Evolutionary conservation across 2,797 vertebrate species (phyloP), one percentile per base, ranked within the genome.

Genomic region (Syngnathus acus): DNA sequence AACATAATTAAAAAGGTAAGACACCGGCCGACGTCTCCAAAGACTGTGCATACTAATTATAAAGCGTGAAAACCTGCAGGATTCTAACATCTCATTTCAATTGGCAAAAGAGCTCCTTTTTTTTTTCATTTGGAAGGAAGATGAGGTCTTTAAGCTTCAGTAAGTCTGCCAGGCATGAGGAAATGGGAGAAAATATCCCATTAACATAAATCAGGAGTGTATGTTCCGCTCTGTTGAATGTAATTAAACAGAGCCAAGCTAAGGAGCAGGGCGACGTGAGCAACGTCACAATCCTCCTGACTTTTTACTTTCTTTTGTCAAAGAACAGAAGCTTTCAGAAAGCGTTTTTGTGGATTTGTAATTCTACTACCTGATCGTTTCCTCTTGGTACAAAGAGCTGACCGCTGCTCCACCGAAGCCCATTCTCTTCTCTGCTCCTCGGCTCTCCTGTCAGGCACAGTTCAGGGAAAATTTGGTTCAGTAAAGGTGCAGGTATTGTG

Each of bases 351-450:
- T 47, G 42, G 13, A 62, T 45, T 47, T 45, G 21, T 26, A 43
- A 62, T 62, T 43, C 67, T 81, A 75, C 86, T 92, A 98, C 97
- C 96, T 95, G 91, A 99, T 96, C 68, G 83, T 95, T 89, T 98
- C 97, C 87, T 97, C 94, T 76, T 97, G 94, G 87, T 97, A 98
- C 4, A 99, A 88, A 26, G 91, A 97, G 91, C 97, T 99, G 87
- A 99, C 85, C 48, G 95, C 92, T 54, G 95, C 94, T 47, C 95
- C 95, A 75, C 96, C 95, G 66, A 98, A 97, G 1, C 89, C 89
- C 10, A 82, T 85, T 86, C 91, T 92, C 75, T 78, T 89, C 73
- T 94, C 94, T 73, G 92, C 92, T 84, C 89, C 91, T 82, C 82
- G 92, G 85, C 92, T 91, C 80, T 93, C 84, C 94, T 80, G 90